Conservation (phyloP, 2,113 vertebrate genomes). For the Haemorhous mexicanus region DNA sequence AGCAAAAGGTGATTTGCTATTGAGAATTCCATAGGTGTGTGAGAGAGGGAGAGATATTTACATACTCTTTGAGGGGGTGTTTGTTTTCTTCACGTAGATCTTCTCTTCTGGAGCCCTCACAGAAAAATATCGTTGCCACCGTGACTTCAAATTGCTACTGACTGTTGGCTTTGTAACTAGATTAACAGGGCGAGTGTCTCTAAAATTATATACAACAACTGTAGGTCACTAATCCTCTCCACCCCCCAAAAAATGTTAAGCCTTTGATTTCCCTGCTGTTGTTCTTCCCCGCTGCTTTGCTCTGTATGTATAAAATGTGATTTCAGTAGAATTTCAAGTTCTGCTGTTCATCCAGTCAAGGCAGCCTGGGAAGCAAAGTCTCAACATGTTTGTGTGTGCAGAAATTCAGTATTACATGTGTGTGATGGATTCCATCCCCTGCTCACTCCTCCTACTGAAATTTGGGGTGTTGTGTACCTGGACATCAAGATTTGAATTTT, state of each 20-base stretch:
- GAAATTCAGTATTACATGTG: background rate
- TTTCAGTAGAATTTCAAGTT: conserved; percentile 6
- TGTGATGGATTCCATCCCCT: background rate
- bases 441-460: background rate
- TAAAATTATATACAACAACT: conserved; percentile 45
- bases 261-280: conserved; percentile 29
- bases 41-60: background rate
- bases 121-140: background rate
- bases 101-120: background rate
- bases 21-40: background rate
- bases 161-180: conserved; percentile 30
- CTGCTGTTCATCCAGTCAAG: background rate
- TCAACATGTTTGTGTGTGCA: background rate
- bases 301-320: background rate
- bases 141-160: background rate
- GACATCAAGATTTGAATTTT: background rate
- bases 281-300: background rate
- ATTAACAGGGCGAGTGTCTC: conserved; percentile 15
- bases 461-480: background rate
- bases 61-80: background rate
- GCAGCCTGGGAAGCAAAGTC: background rate
- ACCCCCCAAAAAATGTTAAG: conserved; percentile 8
- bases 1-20: background rate
- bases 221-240: conserved; percentile 55
- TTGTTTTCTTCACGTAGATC: background rate